phyloP scores from a whole-genome alignment of 2,888 invertebrate species.

The Patella caerulea region DNA sequence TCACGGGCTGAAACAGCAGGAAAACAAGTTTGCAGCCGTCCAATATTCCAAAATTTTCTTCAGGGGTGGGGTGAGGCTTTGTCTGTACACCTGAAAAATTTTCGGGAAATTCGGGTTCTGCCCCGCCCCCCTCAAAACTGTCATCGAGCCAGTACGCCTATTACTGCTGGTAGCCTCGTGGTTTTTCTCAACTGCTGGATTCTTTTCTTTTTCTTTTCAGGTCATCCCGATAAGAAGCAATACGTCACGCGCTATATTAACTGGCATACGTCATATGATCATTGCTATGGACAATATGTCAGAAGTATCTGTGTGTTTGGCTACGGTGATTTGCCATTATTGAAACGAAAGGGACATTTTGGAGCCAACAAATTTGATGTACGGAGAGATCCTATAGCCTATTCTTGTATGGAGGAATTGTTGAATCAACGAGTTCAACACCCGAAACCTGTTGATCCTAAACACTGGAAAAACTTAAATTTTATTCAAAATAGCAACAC shows the following conservation, averaged over 20 bases:
- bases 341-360: conserved; percentile 52
- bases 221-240: conserved; percentile 39
- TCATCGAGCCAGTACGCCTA: too few relatives aligned
- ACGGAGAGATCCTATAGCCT: conserved; percentile 57
- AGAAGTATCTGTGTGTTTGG: conserved; percentile 57
- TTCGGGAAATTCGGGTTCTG: too few relatives aligned
- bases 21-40: too few relatives aligned
- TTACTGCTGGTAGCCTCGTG: too few relatives aligned
- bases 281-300: conserved; percentile 37
- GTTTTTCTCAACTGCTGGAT: too few relatives aligned
- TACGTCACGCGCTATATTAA: conserved; percentile 43
- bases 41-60: too few relatives aligned
- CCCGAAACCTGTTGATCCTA: neutral
- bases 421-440: conserved; percentile 41
- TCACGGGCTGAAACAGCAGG: too few relatives aligned
- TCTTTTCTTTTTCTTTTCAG: conserved; percentile 23
- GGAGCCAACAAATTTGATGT: conserved; percentile 69
- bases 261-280: conserved; percentile 34
- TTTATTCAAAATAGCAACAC: too few relatives aligned
- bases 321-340: conserved; percentile 54
- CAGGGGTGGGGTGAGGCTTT: too few relatives aligned
- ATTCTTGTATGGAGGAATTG: conserved; percentile 61
- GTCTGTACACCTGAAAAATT: too few relatives aligned
- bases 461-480: too few relatives aligned
- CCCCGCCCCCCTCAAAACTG: too few relatives aligned